Base-by-base conservation (phyloP, 2,888 invertebrate species). In the Vandiemenella viatica region DNA sequence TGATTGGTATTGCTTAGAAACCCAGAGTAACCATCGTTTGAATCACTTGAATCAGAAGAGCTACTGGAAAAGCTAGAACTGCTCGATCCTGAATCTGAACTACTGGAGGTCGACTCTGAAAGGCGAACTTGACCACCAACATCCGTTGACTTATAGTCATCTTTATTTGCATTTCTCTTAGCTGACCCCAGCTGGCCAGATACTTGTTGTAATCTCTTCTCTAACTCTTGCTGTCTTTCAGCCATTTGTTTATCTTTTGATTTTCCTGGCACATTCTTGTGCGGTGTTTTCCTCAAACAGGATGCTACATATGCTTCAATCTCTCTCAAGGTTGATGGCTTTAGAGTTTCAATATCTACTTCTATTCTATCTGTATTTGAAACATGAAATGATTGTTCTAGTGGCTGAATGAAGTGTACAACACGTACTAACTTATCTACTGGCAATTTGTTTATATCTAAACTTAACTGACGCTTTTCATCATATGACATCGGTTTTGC, bases 291-390 rank as follows among this genome's bases (percentile, higher is more conserved):
- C 74, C 91, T 85, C 65, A 97, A 83, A 75, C 95, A 96, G 62
- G 93, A 89, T 55, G 91, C 90, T 58, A 99, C 98, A 72, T 97
- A 98, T 65, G 85, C 86, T 74, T 98, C 97, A 66, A 99, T 72
- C 71, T 98, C 97, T 60, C 97, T 78, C 59, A 98, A 75, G 52
- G 98, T 99, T 58, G 95, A 95, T 55, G 97, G 96, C 69, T 97
- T 96, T 60, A 98, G 71, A 38, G 96, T 97, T 74, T 98, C 98
- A 70, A 99, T 98, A 72, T 98, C 98, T 61, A 98, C 98, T 74
- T 99, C 98, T 58, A 99, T 97, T 72, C 99, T 98, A 67, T 98
- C 98, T 19, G 97, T 97, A 74, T 98, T 98, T 21, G 96, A 97
- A 71, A 98, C 97, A 63, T 95, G 78, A 61, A 96, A 74, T 57